Conservation (phyloP, 1,140 invertebrate species). For the Maniola jurtina region DNA sequence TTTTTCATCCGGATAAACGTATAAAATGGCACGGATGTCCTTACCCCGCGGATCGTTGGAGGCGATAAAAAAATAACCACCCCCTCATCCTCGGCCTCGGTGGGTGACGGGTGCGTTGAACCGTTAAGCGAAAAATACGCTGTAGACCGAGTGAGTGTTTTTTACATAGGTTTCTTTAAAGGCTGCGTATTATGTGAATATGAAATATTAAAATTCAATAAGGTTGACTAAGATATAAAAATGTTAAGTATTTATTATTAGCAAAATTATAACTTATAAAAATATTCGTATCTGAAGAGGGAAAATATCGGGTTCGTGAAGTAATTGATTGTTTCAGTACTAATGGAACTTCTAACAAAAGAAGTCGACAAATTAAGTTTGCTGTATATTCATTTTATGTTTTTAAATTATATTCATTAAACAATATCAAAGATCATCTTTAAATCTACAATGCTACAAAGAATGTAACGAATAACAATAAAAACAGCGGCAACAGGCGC, state of each 20-base stretch:
- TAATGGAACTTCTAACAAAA: neutral
- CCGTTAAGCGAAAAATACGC: constrained; percentile 30
- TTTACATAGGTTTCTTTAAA: constrained; percentile 21
- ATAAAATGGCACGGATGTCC: constrained; percentile 59
- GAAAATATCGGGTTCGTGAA: no score
- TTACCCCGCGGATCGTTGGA: constrained; percentile 54
- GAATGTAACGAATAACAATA: no score
- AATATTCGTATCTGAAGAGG: no score
- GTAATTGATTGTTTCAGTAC: no score
- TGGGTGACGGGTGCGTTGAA: constrained; percentile 30
- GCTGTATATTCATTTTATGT: no score
- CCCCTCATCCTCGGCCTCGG: constrained; percentile 21
- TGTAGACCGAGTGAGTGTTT: constrained; percentile 29
- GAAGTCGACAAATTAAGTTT: neutral
- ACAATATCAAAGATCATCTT: no score
- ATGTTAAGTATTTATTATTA: no score
- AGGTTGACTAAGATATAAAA: neutral
- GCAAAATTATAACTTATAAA: no score
- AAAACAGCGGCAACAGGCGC: no score
- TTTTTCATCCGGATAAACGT: constrained; percentile 47
- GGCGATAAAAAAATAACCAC: constrained; percentile 46
- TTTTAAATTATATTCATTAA: no score
- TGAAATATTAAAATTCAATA: neutral
- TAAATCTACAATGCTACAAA: no score
- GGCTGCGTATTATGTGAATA: constrained; percentile 1